Evolutionary conservation across 2,113 vertebrate genomes (phyloP), one percentile per base, ranked within the genome.

Genomic region (Corythoichthys intestinalis): DNA sequence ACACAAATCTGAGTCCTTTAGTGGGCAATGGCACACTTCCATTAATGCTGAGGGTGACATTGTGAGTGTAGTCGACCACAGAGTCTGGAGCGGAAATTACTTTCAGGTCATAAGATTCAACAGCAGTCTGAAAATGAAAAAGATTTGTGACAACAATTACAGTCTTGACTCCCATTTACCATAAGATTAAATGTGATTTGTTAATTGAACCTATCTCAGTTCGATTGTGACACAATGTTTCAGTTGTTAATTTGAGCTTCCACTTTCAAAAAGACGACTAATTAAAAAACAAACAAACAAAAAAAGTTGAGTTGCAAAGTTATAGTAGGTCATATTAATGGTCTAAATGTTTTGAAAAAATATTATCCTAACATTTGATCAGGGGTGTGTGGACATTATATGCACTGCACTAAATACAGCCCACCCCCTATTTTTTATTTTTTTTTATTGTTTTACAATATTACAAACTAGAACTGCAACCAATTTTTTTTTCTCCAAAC

Each of bases 11-110:
- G 4, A 83, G 79, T 74, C 70, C 71, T 47, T 71, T 48, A 41
- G 44, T 69, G 47, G 76, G 38, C 35, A 82, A 37, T n/a, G 69
- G 78, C 67, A 86, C 72, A 2, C 70, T 66, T 70, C 83, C 82
- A 53, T 13, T 60, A 34, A 72, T 64, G 1, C n/a, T 75, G 48
- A 92, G 82, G 4, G 54, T 84, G 39, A 91, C 69, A 14, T 14
- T 86, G 28, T 75, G 67, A 54, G 46, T 79, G 76, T 75, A 69
- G 52, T 89, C 84, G 39, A 71, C 66, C 65, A 90, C 37, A 50
- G 28, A 44, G 4, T 81, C 70, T 53, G 89, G 89, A 73, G 74
- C 68, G 17, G 81, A 66, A 17, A 7, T 79, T 35, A 93, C 87
- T 61, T 72, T 67, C 50, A 90, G 57, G 35, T 70, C 38, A 35